Evolutionary conservation across 2,888 invertebrate genomes (phyloP), one percentile per base, ranked within the genome.

Genomic region (Gortyna flavago): DNA sequence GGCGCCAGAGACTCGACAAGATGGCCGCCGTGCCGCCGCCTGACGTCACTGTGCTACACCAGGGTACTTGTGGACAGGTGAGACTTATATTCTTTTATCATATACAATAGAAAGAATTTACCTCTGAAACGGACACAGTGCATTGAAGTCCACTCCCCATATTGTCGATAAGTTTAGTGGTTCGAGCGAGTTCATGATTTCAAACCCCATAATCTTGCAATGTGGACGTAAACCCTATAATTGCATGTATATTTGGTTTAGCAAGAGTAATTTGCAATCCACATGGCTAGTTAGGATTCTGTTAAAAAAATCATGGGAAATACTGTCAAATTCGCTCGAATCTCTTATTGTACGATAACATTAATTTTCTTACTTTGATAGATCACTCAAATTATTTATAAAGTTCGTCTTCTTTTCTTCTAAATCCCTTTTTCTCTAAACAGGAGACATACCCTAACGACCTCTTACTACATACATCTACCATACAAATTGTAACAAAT

Each of bases 41-140:
- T 65, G 97, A 96, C 93, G 97, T 97, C 85, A 97, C 97, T 0
- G 97, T 97, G 0, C 91, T 97, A 25, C 97, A 97, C 72, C 97
- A 93, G 75, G 97, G 96, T 95, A 92, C 75, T 21, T 97, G 97
- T 79, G 92, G 91, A 57, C 97, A 97, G 96, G 97, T 97, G 87
- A 68, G 38, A 61, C 8, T 21, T 1, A 18, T 32, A 32, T 8
- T 18, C 9, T 62, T 62, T 32, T 62, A 62, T 18, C 18, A 61
- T 61, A 32, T 32, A 32, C 9, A 32, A n/a, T n/a, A 57, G 57
- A 57, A 57, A 13, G 18, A 59, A 29, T 59, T 29, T 59, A 32
- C 32, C 32, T 18, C 16, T 29, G 18, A 29, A 59, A 59, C 1
- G 18, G 29, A 59, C 29, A 32, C 32, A 32, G 32, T 61, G 32